Base-by-base conservation (phyloP, 1,140 invertebrate species). In the Ostrea edulis region DNA sequence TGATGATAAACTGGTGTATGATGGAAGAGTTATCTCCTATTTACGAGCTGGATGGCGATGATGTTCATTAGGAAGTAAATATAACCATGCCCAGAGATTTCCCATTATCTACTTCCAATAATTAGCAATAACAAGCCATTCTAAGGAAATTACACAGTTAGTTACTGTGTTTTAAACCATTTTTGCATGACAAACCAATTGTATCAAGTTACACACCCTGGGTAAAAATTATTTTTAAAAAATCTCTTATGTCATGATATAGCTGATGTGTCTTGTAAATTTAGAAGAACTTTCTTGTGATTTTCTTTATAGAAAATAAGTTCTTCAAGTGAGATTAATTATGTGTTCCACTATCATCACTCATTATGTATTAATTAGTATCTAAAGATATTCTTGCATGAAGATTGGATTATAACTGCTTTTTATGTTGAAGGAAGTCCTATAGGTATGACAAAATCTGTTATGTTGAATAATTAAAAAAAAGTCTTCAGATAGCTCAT, bases 1-100 rank as follows among this genome's bases (percentile, higher is more conserved):
- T 77, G 68, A 35, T 77, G 14, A 77, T 77, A 11, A 29, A 77
- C 22, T 29, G 35, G 25, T 77, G 25, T 25, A 8, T 77, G 68
- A 77, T 77, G n/a, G n/a, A 77, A 35, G 68, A 12, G 25, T 77
- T 77, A 77, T 77, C 68, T 44, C 68, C 68, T 25, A 14, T 77
- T 77, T 77, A 29, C 11, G 68, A 77, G 22, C 9, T 77, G 68
- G 14, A 77, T 14, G 55, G 14, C 14, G 55, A 58, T 58, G 11
- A 58, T 58, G 55, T 17, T 17, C 20, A 58, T 62, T 62, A 62
- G 55, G 17, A 62, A 62, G 55, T 55, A 62, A 5, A 62, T 7
- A 62, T 62, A 62, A 62, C 20, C 14, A 62, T 62, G 17, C 20
- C 0, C 5, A 62, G 55, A 20, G 17, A 62, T 62, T 58, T 62